phyloP scores from a whole-genome alignment of 2,113 vertebrate species.

The Toxotes jaculatrix region DNA sequence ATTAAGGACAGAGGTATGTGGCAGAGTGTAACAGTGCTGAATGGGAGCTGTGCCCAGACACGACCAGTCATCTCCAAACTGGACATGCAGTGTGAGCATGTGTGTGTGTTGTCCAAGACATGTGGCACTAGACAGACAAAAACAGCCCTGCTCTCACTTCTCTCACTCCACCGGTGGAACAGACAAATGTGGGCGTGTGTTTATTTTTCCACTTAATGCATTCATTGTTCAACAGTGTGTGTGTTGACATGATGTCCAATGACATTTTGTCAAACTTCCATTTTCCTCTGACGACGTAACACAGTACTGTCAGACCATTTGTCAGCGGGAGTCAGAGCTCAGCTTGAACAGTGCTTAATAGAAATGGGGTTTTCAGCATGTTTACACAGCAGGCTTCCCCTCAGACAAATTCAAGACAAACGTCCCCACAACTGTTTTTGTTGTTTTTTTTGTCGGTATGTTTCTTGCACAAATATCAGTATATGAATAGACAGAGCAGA shows the following conservation, averaged over 20 bases:
- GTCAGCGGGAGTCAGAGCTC: conserved; percentile 15
- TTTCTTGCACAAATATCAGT: too few relatives aligned
- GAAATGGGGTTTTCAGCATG: not conserved
- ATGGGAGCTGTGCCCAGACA: conserved; percentile 5
- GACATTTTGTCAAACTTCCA: conserved; percentile 34
- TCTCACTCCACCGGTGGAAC: not conserved
- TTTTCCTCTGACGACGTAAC: conserved; percentile 32
- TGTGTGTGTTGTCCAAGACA: not conserved
- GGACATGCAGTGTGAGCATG: not conserved
- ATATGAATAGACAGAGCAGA: too few relatives aligned
- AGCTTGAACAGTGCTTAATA: not conserved
- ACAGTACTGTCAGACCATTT: not conserved
- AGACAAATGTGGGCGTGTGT: not conserved
- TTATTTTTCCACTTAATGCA: conserved; percentile 22
- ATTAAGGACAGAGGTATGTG: not conserved
- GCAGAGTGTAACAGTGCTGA: not conserved
- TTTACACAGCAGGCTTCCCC: not conserved
- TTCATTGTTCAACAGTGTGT: not conserved
- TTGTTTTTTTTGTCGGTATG: too few relatives aligned
- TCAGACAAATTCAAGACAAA: not conserved
- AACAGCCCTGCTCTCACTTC: not conserved
- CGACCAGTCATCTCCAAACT: not conserved
- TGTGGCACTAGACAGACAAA: not conserved
- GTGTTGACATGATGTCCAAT: not conserved
- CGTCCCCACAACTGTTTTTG: not conserved